Conservation (phyloP, 2,888 invertebrate genomes). For the Leptogaster cylindrica region DNA sequence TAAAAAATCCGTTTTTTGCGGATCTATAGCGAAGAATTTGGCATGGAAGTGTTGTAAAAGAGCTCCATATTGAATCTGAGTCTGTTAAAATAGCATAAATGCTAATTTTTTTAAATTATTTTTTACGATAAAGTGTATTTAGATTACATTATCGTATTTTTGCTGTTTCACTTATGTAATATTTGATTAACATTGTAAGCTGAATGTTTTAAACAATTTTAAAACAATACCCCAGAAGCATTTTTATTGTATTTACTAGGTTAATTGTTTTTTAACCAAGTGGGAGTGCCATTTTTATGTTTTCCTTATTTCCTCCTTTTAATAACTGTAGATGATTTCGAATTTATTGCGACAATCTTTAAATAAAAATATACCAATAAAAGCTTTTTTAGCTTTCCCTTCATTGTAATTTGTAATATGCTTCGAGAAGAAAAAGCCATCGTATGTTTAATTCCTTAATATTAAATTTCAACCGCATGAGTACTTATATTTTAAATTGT, state of each 20-base stretch:
- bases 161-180: neutral
- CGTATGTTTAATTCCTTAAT: constrained; percentile 28
- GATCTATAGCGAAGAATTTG: neutral
- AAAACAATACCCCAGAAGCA: no score
- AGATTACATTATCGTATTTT: neutral
- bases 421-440: constrained; percentile 29
- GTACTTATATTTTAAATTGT: constrained; percentile 45
- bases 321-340: constrained; percentile 30
- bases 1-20: neutral
- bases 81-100: constrained; percentile 11
- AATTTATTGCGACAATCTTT: constrained; percentile 29
- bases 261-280: neutral
- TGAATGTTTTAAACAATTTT: no score
- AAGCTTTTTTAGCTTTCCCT: constrained; percentile 3
- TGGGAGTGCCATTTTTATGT: constrained; percentile 36
- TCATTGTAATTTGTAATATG: constrained; percentile 13
- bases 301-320: constrained; percentile 18
- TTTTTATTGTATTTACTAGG: neutral
- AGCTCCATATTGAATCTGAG: no score
- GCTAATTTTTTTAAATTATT: neutral
- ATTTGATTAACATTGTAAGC: no score
- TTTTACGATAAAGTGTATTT: constrained; percentile 8
- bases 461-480: constrained; percentile 41
- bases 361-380: constrained; percentile 10
- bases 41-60: neutral